Conservation (phyloP, 2,888 invertebrate species). For the Lasioglossum lativentre region DNA sequence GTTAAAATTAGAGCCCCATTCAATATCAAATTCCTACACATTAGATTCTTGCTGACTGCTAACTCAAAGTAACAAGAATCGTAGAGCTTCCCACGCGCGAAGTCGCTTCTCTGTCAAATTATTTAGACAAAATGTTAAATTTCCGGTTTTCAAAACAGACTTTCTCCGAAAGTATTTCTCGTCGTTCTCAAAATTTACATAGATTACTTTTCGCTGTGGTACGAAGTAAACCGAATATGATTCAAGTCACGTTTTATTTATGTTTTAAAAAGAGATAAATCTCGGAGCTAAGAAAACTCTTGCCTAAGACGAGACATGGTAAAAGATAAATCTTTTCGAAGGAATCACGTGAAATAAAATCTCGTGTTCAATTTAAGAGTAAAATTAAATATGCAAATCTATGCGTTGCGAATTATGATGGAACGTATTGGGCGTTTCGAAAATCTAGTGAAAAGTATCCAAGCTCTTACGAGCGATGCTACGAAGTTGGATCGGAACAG, state of each 20-base stretch:
- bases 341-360: neutral
- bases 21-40: neutral
- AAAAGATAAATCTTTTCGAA: neutral
- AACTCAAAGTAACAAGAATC: neutral
- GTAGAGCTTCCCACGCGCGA: constrained; percentile 32
- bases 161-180: constrained; percentile 39
- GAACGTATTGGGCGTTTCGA: neutral
- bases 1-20: neutral
- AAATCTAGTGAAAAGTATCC: neutral
- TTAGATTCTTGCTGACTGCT: constrained; percentile 18
- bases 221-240: neutral
- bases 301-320: neutral
- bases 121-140: neutral
- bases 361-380: neutral
- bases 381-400: neutral
- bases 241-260: neutral
- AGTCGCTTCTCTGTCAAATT: neutral
- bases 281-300: neutral
- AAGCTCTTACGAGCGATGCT: neutral
- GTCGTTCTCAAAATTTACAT: neutral
- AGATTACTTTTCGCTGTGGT: too few species aligned
- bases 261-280: neutral
- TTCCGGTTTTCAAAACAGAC: constrained; percentile 19
- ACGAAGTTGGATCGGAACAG: constrained; percentile 39
- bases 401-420: constrained; percentile 10